phyloP scores from a whole-genome alignment of 1,140 invertebrate genomes.

The Drosophila varians region DNA sequence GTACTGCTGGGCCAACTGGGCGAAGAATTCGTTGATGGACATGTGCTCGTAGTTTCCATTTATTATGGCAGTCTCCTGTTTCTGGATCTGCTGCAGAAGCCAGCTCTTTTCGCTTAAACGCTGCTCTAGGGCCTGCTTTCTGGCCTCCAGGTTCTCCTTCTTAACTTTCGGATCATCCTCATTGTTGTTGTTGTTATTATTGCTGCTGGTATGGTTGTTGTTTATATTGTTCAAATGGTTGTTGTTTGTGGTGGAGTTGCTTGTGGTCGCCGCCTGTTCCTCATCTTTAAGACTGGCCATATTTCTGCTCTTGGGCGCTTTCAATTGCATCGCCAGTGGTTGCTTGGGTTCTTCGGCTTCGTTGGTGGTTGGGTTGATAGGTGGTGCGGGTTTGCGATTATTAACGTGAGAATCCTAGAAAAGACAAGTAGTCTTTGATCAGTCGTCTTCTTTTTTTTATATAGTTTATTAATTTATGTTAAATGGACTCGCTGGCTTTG shows the following conservation, averaged over 20 bases:
- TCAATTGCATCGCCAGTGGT: conserved; percentile 74
- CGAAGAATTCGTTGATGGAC: conserved; percentile 76
- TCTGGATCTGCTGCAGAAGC: conserved; percentile 79
- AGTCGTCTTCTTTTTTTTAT: conserved; percentile 34
- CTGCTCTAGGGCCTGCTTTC: conserved; percentile 67
- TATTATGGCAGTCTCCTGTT: conserved; percentile 73
- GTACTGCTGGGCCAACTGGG: conserved; percentile 70
- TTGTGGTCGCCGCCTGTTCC: conserved; percentile 61
- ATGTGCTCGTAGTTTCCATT: conserved; percentile 79
- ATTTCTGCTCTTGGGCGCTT: conserved; percentile 69
- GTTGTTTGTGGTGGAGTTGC: conserved; percentile 45
- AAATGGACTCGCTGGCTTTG: neutral
- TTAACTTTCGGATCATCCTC: conserved; percentile 60
- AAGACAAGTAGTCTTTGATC: conserved; percentile 70
- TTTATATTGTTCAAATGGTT: conserved; percentile 38
- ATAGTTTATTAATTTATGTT: conserved; percentile 4
- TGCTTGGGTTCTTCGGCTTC: conserved; percentile 27
- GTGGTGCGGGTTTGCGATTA: conserved; percentile 22
- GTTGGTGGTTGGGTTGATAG: conserved; percentile 22
- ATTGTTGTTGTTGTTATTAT: conserved; percentile 60
- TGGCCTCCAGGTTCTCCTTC: conserved; percentile 64
- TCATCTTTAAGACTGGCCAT: conserved; percentile 79
- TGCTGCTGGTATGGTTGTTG: conserved; percentile 39
- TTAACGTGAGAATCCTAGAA: conserved; percentile 35
- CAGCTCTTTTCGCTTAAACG: conserved; percentile 77